A percentile compares a stretch with the other conserved stretches of the same genome.
Evolutionary conservation across 2,113 vertebrate genomes (phyloP).

Genomic region (Nyctereutes procyonoides): DNA sequence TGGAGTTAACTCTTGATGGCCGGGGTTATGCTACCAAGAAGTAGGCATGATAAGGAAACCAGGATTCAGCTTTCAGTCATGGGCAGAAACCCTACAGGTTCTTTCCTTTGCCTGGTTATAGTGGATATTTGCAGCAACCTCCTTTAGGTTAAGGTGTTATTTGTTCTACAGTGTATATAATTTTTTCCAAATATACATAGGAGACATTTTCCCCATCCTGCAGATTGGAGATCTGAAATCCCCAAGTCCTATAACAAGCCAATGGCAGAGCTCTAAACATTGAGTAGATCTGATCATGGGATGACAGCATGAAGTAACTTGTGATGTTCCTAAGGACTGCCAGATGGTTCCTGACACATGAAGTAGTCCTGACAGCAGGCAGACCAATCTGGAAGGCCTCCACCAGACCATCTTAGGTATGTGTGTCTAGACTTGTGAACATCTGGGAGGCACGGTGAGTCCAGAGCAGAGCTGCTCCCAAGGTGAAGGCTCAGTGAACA

Average conservation of each 20-base stretch:
- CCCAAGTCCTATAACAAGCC: background rate
- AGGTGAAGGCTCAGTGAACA: background rate
- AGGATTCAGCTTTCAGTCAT: background rate
- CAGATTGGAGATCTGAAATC: background rate
- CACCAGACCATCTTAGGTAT: background rate
- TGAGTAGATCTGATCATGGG: background rate
- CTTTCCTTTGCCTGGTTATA: background rate
- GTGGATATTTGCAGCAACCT: background rate
- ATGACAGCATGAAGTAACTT: background rate
- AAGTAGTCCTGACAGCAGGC: background rate
- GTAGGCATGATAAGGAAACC: background rate
- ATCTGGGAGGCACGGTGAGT: background rate
- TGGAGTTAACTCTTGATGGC: conserved; percentile 41
- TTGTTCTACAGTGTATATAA: background rate
- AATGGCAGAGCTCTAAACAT: background rate
- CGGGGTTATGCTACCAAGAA: background rate
- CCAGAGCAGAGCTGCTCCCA: background rate
- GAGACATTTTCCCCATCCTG: background rate
- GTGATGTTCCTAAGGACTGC: background rate
- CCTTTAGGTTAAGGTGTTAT: background rate
- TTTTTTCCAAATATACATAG: background rate
- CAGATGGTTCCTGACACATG: background rate
- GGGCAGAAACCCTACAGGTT: background rate
- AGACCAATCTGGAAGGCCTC: background rate
- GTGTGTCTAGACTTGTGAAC: background rate